These are phyloP conservation scores for Ranitomeya imitator DNA, from an alignment of 2,113 vertebrate genomes.

Conservation along the genomic window DNA sequence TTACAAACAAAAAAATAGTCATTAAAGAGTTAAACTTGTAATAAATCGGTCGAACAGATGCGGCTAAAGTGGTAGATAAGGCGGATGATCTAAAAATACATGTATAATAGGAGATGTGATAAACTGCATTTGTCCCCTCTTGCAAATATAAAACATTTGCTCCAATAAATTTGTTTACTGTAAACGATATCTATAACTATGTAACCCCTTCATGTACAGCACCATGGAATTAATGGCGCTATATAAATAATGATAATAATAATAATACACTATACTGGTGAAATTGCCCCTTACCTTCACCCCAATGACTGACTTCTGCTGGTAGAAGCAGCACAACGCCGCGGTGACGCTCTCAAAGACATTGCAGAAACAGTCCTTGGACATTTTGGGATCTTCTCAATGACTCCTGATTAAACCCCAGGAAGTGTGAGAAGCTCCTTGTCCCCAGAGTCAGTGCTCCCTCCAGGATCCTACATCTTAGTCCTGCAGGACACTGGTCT, in stretches of 20 bases:
- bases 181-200: too few species aligned
- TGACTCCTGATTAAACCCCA: constrained; percentile 33
- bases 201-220: too few species aligned
- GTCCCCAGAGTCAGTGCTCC: constrained; percentile 24
- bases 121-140: too few species aligned
- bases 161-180: too few species aligned
- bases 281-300: constrained; percentile 80
- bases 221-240: too few species aligned
- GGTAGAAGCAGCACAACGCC: constrained; percentile 93
- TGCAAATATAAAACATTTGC: too few species aligned
- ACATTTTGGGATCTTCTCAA: constrained; percentile 74
- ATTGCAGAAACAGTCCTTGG: constrained; percentile 77
- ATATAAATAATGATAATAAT: too few species aligned
- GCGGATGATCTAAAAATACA: background rate
- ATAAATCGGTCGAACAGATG: background rate
- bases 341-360: constrained; percentile 81
- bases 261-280: too few species aligned
- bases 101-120: too few species aligned
- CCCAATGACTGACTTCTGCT: constrained; percentile 83
- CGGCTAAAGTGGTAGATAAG: background rate
- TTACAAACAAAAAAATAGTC: background rate
- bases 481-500: constrained; percentile 48
- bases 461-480: constrained; percentile 40
- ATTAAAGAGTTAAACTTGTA: too few species aligned
- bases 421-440: constrained; percentile 4